Conservation (phyloP, 2,113 vertebrate genomes). For the Silurus meridionalis region DNA sequence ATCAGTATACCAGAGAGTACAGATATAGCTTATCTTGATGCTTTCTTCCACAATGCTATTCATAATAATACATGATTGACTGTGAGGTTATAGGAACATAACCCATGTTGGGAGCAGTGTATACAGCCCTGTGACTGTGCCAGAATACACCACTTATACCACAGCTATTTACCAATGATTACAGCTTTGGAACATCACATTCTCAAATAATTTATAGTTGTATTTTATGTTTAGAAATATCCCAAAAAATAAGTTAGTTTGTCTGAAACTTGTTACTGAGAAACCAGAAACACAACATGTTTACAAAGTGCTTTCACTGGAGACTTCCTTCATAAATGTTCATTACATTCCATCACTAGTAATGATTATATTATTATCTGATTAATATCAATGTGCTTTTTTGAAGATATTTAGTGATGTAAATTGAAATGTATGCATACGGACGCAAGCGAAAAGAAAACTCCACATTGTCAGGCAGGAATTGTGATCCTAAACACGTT, state of each 20-base stretch:
- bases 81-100: not conserved
- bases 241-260: not conserved
- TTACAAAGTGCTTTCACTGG: not conserved
- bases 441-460: too few relatives aligned
- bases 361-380: not conserved
- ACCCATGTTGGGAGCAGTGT: not conserved
- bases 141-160: not conserved
- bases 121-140: not conserved
- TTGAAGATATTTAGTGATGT: too few relatives aligned
- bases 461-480: too few relatives aligned
- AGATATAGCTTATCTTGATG: not conserved
- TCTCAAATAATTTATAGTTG: not conserved
- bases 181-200: not conserved
- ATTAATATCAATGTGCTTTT: not conserved
- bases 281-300: not conserved
- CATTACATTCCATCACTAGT: not conserved
- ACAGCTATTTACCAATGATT: not conserved
- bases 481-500: not conserved
- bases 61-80: not conserved
- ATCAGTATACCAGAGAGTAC: not conserved
- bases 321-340: not conserved
- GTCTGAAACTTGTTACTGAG: not conserved
- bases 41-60: not conserved
- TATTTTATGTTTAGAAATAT: not conserved
- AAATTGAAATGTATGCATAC: too few relatives aligned